Percentiles rank a stretch among this genome's conserved stretches.
phyloP scores from a whole-genome alignment of 2,113 vertebrate genomes.

The Phyllopteryx taeniolatus region DNA sequence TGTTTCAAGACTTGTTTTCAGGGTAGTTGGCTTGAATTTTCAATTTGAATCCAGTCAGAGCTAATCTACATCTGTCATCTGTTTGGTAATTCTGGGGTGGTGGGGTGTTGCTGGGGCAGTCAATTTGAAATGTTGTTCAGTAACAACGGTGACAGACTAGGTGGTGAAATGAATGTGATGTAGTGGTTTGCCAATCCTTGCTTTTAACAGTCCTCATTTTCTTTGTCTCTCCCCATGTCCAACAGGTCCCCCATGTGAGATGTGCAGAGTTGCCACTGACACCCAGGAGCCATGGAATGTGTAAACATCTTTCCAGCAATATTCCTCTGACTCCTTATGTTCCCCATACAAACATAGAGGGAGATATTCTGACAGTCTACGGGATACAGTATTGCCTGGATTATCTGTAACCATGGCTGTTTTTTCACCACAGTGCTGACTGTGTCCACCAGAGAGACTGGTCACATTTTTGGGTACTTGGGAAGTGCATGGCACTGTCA shows the following conservation, averaged over 20 bases:
- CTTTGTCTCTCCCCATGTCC: slow-evolving; percentile 27
- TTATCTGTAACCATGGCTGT: slow-evolving; percentile 48
- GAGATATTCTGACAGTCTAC: slow-evolving; percentile 46
- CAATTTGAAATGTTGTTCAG: slow-evolving; percentile 75
- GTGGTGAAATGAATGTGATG: slow-evolving; percentile 68
- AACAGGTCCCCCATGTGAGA: slow-evolving; percentile 64
- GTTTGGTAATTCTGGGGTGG: slow-evolving; percentile 42
- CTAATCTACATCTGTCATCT: slow-evolving; percentile 69
- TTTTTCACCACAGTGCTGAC: slow-evolving; percentile 41
- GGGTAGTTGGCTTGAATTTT: slow-evolving; percentile 68
- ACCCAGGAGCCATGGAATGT: slow-evolving; percentile 62
- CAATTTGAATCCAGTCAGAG: slow-evolving; percentile 67
- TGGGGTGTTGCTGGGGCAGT: slow-evolving; percentile 57
- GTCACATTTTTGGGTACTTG: slow-evolving; percentile 43
- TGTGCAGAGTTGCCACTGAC: slow-evolving; percentile 56
- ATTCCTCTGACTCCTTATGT: slow-evolving; percentile 59
- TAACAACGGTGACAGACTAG: slow-evolving; percentile 68
- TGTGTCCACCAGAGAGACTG: slow-evolving; percentile 27
- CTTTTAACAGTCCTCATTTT: slow-evolving; percentile 60
- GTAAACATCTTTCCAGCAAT: slow-evolving; percentile 58
- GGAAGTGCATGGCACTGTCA: slow-evolving; percentile 51
- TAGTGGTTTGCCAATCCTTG: slow-evolving; percentile 62
- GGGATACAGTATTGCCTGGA: slow-evolving; percentile 57
- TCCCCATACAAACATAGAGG: slow-evolving; percentile 42
- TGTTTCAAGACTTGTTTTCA: slow-evolving; percentile 64